Conservation (phyloP, 2,113 vertebrate genomes). For the Zosterops borbonicus region DNA sequence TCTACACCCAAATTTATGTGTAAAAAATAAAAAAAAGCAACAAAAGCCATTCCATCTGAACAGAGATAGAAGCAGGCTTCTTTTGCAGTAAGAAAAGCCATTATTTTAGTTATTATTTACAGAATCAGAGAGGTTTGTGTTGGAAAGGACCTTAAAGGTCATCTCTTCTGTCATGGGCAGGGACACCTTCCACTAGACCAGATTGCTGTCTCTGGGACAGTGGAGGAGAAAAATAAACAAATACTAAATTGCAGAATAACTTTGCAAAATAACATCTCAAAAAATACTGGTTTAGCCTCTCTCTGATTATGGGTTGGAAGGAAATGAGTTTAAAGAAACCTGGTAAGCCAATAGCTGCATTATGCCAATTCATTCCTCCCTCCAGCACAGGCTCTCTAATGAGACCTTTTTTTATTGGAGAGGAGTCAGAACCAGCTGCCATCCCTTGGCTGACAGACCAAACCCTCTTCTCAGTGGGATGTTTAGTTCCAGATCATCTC, state of each 20-base stretch:
- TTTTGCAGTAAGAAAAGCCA: background rate
- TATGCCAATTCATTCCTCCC: background rate
- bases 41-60: background rate
- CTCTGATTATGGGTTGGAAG: background rate
- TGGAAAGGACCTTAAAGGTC: background rate
- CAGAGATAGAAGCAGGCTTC: background rate
- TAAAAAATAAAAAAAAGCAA: slow-evolving; percentile 24
- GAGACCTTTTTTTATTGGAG: background rate
- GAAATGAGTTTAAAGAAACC: background rate
- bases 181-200: background rate
- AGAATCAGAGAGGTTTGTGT: background rate
- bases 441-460: background rate
- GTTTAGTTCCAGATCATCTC: background rate
- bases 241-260: background rate
- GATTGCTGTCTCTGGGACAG: background rate
- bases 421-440: background rate
- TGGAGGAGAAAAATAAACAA: background rate
- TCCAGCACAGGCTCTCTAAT: background rate
- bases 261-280: background rate
- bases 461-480: background rate
- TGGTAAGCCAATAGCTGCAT: background rate
- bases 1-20: background rate
- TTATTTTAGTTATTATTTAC: background rate
- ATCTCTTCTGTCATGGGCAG: background rate
- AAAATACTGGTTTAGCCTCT: background rate